Evolutionary conservation across 2,113 vertebrate genomes (phyloP).

Genomic region (Anhinga rufa): DNA sequence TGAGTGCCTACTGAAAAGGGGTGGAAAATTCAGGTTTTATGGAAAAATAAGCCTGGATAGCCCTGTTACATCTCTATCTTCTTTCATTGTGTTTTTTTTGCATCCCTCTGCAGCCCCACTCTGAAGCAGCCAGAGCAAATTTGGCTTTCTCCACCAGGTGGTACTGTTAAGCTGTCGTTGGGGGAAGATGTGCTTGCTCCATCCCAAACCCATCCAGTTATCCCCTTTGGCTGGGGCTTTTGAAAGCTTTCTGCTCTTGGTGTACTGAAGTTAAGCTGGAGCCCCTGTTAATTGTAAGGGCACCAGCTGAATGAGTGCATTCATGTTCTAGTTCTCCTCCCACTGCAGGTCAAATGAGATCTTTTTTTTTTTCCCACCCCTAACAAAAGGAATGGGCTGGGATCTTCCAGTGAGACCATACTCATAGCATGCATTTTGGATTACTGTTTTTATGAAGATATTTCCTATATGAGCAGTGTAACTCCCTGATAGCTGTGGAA

Average conservation of each 20-base stretch:
- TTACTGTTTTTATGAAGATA: not conserved
- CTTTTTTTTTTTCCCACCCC: rapidly evolving
- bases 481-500: not conserved
- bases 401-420: not conserved
- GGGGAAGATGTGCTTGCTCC: not conserved
- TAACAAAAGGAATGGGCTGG: not conserved
- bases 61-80: not conserved
- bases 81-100: rapidly evolving
- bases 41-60: not conserved
- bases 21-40: not conserved
- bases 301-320: not conserved
- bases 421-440: not conserved
- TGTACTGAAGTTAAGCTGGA: not conserved
- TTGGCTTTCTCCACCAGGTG: conserved; percentile 35
- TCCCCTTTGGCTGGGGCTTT: not conserved
- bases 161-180: conserved; percentile 11
- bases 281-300: not conserved
- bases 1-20: not conserved
- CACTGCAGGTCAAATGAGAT: not conserved
- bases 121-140: not conserved
- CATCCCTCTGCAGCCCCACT: not conserved
- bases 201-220: not conserved
- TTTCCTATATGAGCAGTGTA: not conserved
- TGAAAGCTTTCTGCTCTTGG: not conserved
- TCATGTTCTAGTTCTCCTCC: not conserved